Conservation (phyloP, 2,888 invertebrate species). For the Platypus cylindrus region DNA sequence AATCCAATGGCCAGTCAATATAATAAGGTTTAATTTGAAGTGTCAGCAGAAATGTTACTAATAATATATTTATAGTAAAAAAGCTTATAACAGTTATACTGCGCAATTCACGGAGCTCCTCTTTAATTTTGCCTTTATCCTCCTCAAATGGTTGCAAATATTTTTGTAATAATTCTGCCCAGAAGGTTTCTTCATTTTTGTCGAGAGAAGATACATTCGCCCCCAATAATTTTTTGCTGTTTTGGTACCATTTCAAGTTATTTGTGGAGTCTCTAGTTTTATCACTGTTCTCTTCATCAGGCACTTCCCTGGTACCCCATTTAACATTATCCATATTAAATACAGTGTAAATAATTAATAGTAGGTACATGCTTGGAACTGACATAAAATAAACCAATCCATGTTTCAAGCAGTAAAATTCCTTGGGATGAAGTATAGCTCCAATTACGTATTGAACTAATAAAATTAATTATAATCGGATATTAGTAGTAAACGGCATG, state of each 20-base stretch:
- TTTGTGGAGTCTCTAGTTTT: conserved; percentile 17
- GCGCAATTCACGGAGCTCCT: conserved; percentile 45
- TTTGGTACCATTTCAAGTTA: too few relatives aligned
- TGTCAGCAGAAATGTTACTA: conserved; percentile 60
- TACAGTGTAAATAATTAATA: conserved; percentile 81
- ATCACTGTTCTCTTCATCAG: conserved; percentile 27
- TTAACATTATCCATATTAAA: conserved; percentile 88
- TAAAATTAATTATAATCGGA: too few relatives aligned
- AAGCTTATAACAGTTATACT: conserved; percentile 57
- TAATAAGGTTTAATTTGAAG: conserved; percentile 56
- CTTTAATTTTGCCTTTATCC: conserved; percentile 39
- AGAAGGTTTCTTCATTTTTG: conserved; percentile 58
- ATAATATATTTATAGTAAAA: conserved; percentile 67
- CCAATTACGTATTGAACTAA: conserved; percentile 11
- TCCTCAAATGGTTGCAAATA: conserved; percentile 63
- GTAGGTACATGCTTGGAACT: conserved; percentile 89
- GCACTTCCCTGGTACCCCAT: conserved; percentile 86
- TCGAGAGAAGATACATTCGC: conserved; percentile 52
- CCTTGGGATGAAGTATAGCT: conserved; percentile 66
- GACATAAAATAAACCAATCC: conserved; percentile 76
- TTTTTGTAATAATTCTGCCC: conserved; percentile 60
- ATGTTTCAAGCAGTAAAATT: conserved; percentile 58
- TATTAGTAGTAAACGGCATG: too few relatives aligned
- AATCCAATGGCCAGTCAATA: conserved; percentile 54
- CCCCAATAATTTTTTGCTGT: too few relatives aligned